Evolutionary conservation across 2,888 invertebrate genomes (phyloP).

Genomic region (Antitype chi): DNA sequence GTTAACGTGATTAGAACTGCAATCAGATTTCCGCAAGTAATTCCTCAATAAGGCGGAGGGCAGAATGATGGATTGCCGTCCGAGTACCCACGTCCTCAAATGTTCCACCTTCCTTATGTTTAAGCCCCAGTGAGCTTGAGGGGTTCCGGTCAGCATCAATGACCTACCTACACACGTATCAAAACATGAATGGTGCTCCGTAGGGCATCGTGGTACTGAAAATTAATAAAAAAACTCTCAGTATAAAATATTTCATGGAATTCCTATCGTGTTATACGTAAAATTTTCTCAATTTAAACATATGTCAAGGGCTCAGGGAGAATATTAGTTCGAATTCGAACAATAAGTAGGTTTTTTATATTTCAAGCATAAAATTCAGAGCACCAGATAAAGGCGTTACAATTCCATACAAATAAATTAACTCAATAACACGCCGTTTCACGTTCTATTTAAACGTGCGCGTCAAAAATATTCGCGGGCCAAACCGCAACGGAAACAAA

Average conservation of each 20-base stretch:
- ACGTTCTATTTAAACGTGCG: slow-evolving; percentile 53
- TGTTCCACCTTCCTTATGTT: slow-evolving; percentile 45
- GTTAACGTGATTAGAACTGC: slow-evolving; percentile 28
- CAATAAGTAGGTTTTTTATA: slow-evolving; percentile 8
- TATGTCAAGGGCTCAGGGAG: neutral
- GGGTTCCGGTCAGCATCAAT: slow-evolving; percentile 20
- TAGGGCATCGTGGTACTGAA: neutral
- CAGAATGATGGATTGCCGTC: slow-evolving; percentile 51
- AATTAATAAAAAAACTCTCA: too few relatives aligned
- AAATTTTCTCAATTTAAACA: too few relatives aligned
- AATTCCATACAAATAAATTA: slow-evolving; percentile 46
- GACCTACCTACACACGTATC: slow-evolving; percentile 21
- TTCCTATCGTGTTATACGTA: too few relatives aligned
- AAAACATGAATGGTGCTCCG: slow-evolving; percentile 5
- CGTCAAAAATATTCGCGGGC: slow-evolving; percentile 65
- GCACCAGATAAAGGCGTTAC: slow-evolving; percentile 19
- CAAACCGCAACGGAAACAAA: slow-evolving; percentile 74
- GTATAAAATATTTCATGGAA: too few relatives aligned
- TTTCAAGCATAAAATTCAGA: slow-evolving; percentile 12
- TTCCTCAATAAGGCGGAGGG: slow-evolving; percentile 30
- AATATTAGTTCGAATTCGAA: slow-evolving; percentile 8
- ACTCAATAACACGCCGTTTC: slow-evolving; percentile 43
- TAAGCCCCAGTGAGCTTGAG: slow-evolving; percentile 20
- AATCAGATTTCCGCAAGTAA: slow-evolving; percentile 44
- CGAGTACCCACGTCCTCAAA: slow-evolving; percentile 28